Evolutionary conservation across 2,797 vertebrate species (phyloP).

Genomic region (Labroides dimidiatus): DNA sequence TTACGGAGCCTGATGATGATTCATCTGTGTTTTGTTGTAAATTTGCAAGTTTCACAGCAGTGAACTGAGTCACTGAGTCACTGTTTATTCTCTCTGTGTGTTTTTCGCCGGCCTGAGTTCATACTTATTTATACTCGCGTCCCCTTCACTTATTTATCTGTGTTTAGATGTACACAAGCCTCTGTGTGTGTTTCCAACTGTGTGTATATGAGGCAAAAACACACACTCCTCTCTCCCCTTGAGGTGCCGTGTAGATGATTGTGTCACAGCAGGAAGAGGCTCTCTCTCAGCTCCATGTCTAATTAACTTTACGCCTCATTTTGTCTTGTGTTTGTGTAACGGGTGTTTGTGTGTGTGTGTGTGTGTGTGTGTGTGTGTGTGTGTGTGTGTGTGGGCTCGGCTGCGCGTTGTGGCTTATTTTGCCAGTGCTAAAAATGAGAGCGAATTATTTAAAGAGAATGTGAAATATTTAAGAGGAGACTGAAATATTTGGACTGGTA

Average conservation of each 20-base stretch:
- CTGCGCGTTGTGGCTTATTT: slow-evolving; percentile 32
- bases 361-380: slow-evolving; percentile 9
- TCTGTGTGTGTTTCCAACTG: slow-evolving; percentile 34
- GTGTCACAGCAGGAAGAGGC: slow-evolving; percentile 71
- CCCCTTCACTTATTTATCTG: slow-evolving; percentile 15
- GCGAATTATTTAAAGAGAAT: slow-evolving; percentile 55
- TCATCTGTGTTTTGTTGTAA: slow-evolving; percentile 17
- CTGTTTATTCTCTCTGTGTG: neutral
- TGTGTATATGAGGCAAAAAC: slow-evolving; percentile 37
- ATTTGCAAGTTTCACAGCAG: slow-evolving; percentile 29
- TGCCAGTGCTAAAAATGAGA: slow-evolving; percentile 49
- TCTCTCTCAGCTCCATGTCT: slow-evolving; percentile 75
- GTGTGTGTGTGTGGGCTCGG: slow-evolving; percentile 41
- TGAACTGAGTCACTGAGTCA: slow-evolving; percentile 9
- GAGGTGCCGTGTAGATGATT: slow-evolving; percentile 66
- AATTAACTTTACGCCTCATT: slow-evolving; percentile 77
- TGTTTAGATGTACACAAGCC: slow-evolving; percentile 24
- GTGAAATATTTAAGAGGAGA: slow-evolving; percentile 65
- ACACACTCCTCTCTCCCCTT: slow-evolving; percentile 38
- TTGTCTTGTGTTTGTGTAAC: slow-evolving; percentile 49
- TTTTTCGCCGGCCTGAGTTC: neutral
- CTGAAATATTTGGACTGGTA: slow-evolving; percentile 50
- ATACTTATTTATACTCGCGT: slow-evolving; percentile 24
- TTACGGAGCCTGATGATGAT: slow-evolving; percentile 26
- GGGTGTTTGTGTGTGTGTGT: slow-evolving; percentile 13